These are phyloP conservation scores for Rousettus madagascariensis DNA, from an alignment of 2,797 vertebrate genomes.

Conservation along the genomic window DNA sequence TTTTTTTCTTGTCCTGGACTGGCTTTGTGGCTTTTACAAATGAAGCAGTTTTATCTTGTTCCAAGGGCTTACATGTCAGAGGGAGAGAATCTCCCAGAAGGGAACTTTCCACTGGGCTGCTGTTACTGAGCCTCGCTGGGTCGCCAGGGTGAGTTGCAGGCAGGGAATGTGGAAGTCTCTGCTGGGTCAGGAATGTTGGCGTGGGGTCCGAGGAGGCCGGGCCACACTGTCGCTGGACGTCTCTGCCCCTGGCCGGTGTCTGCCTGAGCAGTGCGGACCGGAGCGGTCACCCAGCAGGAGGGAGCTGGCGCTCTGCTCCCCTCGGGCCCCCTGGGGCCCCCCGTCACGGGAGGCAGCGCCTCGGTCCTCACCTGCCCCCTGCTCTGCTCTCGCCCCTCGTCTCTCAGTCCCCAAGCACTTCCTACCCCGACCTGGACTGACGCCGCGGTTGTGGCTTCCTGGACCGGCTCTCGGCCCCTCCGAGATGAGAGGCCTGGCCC, in stretches of 20 bases:
- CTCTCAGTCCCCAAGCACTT: background rate
- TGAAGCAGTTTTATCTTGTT: slow-evolving; percentile 72
- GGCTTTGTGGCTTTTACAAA: slow-evolving; percentile 62
- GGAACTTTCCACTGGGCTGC: slow-evolving; percentile 51
- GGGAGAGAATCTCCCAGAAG: slow-evolving; percentile 4
- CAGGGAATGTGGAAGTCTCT: background rate
- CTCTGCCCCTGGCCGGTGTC: background rate
- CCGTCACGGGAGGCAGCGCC: accelerated
- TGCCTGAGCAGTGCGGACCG: accelerated
- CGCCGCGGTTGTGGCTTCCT: background rate
- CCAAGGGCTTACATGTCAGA: slow-evolving; percentile 59
- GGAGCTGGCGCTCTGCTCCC: background rate
- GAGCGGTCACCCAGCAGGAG: background rate
- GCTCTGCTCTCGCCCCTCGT: background rate
- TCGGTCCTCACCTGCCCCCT: background rate
- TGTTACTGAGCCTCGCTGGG: background rate
- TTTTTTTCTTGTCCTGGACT: slow-evolving; percentile 17
- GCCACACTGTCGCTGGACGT: accelerated
- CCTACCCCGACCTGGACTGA: background rate
- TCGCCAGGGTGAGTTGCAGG: background rate
- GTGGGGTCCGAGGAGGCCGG: background rate
- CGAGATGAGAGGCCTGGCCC: background rate
- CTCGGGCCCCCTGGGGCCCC: background rate
- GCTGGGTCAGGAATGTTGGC: accelerated
- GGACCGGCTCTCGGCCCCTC: background rate